These are phyloP conservation scores for Drosophila kanekoi DNA, from an alignment of 2,888 invertebrate species.

Conservation along the genomic window DNA sequence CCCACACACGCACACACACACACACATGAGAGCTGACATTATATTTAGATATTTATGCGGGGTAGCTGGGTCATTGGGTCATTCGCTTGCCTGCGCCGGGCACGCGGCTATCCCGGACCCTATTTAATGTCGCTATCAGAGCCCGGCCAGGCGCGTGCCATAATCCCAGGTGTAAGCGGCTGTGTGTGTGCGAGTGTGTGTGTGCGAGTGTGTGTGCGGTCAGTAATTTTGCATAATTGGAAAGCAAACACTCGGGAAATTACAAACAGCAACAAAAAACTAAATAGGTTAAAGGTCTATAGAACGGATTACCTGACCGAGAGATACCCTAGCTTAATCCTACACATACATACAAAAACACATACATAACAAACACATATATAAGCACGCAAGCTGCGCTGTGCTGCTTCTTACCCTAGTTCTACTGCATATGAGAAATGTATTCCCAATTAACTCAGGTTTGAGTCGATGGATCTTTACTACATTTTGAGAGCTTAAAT, in stretches of 20 bases:
- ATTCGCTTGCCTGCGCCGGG: conserved; percentile 26
- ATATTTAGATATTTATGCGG: conserved; percentile 27
- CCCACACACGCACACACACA: conserved; percentile 8
- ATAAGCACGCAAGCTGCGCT: no score
- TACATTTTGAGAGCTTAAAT: no score
- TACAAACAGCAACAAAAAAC: not conserved
- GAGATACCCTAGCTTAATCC: no score
- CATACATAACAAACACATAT: no score
- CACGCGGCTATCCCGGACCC: not conserved
- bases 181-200: not conserved
- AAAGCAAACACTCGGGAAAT: not conserved
- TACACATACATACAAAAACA: no score
- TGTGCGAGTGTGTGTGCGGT: conserved; percentile 30
- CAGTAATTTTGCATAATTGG: conserved; percentile 48
- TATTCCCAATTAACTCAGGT: no score
- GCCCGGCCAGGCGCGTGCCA: conserved; percentile 27
- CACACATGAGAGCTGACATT: conserved; percentile 8
- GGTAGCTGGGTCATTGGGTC: conserved; percentile 33
- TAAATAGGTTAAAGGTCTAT: not conserved
- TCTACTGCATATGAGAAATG: no score
- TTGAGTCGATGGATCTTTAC: no score
- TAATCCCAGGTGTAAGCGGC: conserved; percentile 22
- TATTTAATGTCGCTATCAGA: conserved; percentile 25
- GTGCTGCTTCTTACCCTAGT: no score
- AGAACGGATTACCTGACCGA: no score